These are phyloP conservation scores for Apodemus sylvaticus DNA, from an alignment of 2,113 vertebrate species.

Conservation along the genomic window DNA sequence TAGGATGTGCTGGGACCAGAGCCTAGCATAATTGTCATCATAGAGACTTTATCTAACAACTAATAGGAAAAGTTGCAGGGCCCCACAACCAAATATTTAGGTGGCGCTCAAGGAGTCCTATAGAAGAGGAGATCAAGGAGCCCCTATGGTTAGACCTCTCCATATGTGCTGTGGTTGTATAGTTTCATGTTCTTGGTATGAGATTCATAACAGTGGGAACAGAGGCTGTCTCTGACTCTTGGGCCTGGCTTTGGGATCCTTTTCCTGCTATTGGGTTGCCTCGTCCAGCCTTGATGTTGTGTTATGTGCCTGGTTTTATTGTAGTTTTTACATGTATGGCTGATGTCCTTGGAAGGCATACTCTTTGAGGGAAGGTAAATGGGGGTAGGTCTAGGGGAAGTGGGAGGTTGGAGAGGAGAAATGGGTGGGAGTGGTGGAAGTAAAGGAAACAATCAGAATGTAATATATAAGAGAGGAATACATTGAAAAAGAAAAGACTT, in stretches of 20 bases:
- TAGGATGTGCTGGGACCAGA: background rate
- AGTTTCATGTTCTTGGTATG: background rate
- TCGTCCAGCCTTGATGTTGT: background rate
- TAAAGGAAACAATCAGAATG: background rate
- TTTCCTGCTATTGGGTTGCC: background rate
- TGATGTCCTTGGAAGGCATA: background rate
- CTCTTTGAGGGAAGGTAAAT: background rate
- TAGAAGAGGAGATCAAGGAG: background rate
- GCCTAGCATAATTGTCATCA: background rate
- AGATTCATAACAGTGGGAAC: background rate
- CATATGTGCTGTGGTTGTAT: background rate
- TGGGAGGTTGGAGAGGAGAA: background rate
- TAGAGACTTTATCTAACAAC: background rate
- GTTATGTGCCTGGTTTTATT: background rate
- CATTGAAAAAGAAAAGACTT: background rate
- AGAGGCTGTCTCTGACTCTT: background rate
- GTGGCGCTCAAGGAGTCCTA: background rate
- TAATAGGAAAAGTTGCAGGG: background rate
- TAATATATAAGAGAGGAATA: background rate
- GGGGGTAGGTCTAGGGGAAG: background rate
- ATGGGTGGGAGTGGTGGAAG: too few species aligned
- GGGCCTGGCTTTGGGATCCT: background rate
- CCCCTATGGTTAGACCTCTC: background rate
- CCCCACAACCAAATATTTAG: background rate
- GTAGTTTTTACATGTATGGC: background rate